Conservation (phyloP, 1,140 invertebrate species). For the Atta cephalotes region DNA sequence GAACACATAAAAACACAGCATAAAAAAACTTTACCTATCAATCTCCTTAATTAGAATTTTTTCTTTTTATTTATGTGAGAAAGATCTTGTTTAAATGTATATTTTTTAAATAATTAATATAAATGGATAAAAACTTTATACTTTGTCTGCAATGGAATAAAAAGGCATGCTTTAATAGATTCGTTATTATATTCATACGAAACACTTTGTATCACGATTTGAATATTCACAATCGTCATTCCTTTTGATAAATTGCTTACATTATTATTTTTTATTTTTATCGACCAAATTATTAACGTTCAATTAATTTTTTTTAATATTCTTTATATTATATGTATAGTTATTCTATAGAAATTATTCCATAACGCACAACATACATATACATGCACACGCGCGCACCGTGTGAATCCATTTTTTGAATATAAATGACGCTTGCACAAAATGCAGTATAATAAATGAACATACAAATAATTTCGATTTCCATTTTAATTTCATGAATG, state of each 20-base stretch:
- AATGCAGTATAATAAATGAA: neutral
- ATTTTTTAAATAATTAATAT: neutral
- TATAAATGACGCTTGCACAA: constrained; percentile 14
- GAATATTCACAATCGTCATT: constrained; percentile 37
- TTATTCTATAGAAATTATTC: constrained; percentile 19
- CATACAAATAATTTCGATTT: constrained; percentile 30
- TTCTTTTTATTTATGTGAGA: neutral
- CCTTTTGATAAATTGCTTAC: constrained; percentile 51
- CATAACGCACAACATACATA: neutral
- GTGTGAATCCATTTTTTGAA: neutral
- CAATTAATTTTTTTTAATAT: constrained; percentile 25
- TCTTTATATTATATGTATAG: neutral
- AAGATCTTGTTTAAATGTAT: neutral
- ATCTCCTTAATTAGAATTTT: neutral
- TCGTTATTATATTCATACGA: constrained; percentile 18
- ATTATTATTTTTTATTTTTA: constrained; percentile 37
- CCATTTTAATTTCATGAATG: neutral
- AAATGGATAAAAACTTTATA: neutral
- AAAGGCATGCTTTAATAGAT: constrained; percentile 26
- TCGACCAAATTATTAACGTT: constrained; percentile 35
- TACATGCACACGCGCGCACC: neutral
- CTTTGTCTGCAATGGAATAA: neutral
- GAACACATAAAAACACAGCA: neutral
- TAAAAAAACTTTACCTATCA: neutral
- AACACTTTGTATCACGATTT: constrained; percentile 14